Evolutionary conservation across 1,140 invertebrate species (phyloP), one percentile per base, ranked within the genome.

Genomic region (Drosophila willistoni): DNA sequence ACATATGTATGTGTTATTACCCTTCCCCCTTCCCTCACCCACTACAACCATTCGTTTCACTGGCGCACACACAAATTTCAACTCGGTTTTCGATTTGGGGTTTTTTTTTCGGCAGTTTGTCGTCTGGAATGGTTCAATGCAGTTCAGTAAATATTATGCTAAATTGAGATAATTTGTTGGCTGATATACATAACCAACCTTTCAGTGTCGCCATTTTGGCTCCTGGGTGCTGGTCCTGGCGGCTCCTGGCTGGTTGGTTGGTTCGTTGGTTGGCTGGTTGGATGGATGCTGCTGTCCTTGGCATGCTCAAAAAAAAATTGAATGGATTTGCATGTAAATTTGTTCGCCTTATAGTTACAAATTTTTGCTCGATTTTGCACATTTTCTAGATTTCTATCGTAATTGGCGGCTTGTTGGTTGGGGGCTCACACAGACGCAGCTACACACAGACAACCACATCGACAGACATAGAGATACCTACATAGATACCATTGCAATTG

Each of bases 61-160:
- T 13, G 41, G 39, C 36, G 14, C 5, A 13, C n/a, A 17, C 14
- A 39, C 10, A 7, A 33, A 36, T 7, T 63, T 68, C 63, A 47
- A 22, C 39, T 36, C 36, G 33, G 12, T 33, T 41, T 47, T 47
- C 14, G 14, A 7, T 44, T 44, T 36, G 34, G 9, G 7, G 0
- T 17, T 12, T 51, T 51, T 51, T 51, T 51, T 51, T 19, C 5
- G 9, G 44, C 22, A 22, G n/a, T 25, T 51, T 33, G 55, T 47
- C 65, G 68, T 64, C 65, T 67, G 78, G 61, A 56, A 56, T 61
- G 83, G 68, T 89, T 87, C 84, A 87, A 86, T 86, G 83, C 83
- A 86, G 79, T 87, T 87, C 84, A 77, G 83, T 86, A 86, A 87
- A 86, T 89, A 89, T 86, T 86, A 86, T 86, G 83, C 79, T 86